A percentile compares a stretch with the other conserved stretches of the same genome.
Evolutionary conservation across 2,113 vertebrate species (phyloP).

Genomic region (Apaloderma vittatum): DNA sequence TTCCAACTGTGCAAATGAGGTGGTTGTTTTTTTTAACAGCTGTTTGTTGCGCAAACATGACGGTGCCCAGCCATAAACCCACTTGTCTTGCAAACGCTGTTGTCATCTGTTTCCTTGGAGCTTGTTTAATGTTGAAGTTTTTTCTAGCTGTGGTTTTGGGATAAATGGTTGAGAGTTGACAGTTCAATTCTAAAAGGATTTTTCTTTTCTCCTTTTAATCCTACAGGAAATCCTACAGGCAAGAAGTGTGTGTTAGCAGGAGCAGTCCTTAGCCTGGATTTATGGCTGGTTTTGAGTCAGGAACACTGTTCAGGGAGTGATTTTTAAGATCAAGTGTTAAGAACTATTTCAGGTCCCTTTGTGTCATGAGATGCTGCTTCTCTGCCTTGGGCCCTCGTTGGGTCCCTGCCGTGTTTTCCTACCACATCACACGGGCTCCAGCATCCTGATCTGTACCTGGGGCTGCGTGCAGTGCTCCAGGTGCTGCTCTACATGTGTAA

Average conservation of each 20-base stretch:
- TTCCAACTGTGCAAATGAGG: not conserved
- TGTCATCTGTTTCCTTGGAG: not conserved
- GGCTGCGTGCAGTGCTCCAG: not conserved
- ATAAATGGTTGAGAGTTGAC: not conserved
- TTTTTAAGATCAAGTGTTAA: not conserved
- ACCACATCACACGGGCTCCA: not conserved
- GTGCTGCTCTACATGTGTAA: not conserved
- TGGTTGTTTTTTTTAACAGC: not conserved
- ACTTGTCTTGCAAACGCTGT: not conserved
- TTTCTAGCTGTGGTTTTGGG: not conserved
- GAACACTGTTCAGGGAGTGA: not conserved
- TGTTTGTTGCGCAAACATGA: not conserved
- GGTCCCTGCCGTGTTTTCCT: rapidly evolving
- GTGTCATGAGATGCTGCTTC: not conserved
- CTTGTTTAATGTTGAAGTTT: not conserved
- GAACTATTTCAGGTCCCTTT: not conserved
- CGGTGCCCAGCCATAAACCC: not conserved
- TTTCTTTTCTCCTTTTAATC: not conserved
- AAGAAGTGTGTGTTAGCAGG: not conserved
- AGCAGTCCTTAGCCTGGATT: not conserved
- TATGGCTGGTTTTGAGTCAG: not conserved
- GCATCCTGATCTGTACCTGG: rapidly evolving
- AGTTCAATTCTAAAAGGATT: not conserved
- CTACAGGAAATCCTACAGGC: not conserved
- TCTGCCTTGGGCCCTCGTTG: not conserved